phyloP scores from a whole-genome alignment of 1,140 invertebrate species.

The Ooceraea biroi region DNA sequence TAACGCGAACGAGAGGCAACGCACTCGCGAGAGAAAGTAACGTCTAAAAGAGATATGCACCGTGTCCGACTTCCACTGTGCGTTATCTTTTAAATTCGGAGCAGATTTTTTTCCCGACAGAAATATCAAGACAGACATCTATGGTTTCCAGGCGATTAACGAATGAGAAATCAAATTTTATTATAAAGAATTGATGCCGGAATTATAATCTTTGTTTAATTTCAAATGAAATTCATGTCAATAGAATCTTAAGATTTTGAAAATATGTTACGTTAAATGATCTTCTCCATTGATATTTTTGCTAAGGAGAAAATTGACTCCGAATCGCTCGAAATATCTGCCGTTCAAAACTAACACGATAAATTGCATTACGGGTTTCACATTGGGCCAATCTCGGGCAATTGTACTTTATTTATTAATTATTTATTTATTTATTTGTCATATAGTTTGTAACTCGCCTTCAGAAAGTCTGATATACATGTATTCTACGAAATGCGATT shows the following conservation, averaged over 20 bases:
- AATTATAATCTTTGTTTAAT: constrained; percentile 14
- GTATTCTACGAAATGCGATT: constrained; percentile 27
- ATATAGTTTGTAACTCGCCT: constrained; percentile 55
- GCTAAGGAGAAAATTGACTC: neutral
- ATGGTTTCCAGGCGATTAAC: no score
- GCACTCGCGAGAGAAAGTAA: constrained; percentile 33
- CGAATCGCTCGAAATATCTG: neutral
- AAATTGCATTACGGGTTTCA: neutral
- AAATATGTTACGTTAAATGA: neutral
- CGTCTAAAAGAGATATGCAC: neutral
- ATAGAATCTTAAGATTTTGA: neutral
- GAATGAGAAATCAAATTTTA: neutral
- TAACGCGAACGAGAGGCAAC: neutral
- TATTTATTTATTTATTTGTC: constrained; percentile 79
- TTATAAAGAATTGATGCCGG: neutral
- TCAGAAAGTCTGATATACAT: constrained; percentile 72
- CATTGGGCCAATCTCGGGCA: constrained; percentile 10
- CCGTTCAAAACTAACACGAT: neutral
- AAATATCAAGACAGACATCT: neutral
- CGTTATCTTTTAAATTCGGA: neutral
- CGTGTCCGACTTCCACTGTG: neutral
- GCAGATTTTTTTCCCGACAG: neutral
- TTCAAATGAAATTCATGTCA: neutral
- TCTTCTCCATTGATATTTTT: neutral
- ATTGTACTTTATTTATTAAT: constrained; percentile 63